Base-by-base conservation (phyloP, 1,140 invertebrate genomes). In the Scylla paramamosain region DNA sequence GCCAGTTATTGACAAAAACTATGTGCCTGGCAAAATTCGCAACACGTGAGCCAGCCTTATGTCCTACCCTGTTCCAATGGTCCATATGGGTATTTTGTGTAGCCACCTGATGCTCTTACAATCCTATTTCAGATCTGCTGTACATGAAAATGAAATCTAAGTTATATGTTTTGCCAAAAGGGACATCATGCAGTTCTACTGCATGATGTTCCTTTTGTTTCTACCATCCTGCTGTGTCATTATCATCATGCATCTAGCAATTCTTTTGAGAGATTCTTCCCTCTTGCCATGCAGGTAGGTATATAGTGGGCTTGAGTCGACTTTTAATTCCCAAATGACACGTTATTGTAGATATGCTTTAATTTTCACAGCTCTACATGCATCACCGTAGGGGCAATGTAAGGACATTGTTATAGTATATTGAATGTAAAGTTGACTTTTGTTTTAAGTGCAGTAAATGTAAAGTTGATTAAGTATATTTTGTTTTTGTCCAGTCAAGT, bases 11-110 rank as follows among this genome's bases (percentile, higher is more conserved):
- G 99, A 99, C 97, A 99, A 99, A 97, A 99, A 99, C 97, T 99
- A 99, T 97, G 99, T 99, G 95, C 99, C 99, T 96, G 99, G 99
- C 96, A 99, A 99, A 97, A 99, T 99, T 97, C 98, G 99, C 97
- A 99, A 99, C 97, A 99, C 99, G 94, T 98, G 97, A 96, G 90
- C 90, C 88, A 32, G 77, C 94, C 84, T 32, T 45, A 59, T 32
- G 45, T 90, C 31, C 82, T 82, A n/a, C 90, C 91, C 59, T 84
- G 45, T 95, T 39, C 52, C 92, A 92, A 91, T 92, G 91, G 87
- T 89, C 86, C 88, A 88, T 20, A 67, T 95, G 91, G 94, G 92
- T 83, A 82, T 48, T 94, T 83, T 83, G 59, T 94, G 93, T 94
- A 91, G 52, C 48, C 93, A 91, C 82, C 88, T 89, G 88, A 89